phyloP scores from a whole-genome alignment of 2,113 vertebrate species.

The Xiphophorus hellerii region DNA sequence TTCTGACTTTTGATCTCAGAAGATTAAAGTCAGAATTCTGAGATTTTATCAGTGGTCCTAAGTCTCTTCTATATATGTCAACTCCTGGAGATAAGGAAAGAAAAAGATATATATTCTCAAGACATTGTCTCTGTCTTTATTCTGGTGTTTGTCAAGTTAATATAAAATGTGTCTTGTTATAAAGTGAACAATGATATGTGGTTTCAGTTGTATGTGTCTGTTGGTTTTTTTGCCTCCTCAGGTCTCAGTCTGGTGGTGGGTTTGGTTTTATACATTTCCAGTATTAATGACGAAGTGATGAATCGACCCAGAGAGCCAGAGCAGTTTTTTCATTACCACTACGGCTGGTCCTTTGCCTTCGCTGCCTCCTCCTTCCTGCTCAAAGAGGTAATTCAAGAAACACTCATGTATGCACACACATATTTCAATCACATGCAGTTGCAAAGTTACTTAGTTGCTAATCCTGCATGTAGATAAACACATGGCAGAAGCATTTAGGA shows the following conservation, averaged over 20 bases:
- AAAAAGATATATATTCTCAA: neutral
- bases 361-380: constrained; percentile 92
- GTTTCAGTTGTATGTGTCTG: constrained; percentile 2
- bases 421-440: neutral
- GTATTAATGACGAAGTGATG: constrained; percentile 95
- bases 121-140: no score
- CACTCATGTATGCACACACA: neutral
- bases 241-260: constrained; percentile 91
- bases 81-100: neutral
- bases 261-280: constrained; percentile 91
- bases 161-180: neutral
- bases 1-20: no score
- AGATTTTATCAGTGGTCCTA: no score
- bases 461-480: constrained; percentile 1
- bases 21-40: no score
- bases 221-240: constrained; percentile 47
- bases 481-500: neutral
- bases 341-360: constrained; percentile 93
- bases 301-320: constrained; percentile 89
- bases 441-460: neutral
- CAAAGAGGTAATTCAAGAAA: constrained; percentile 83
- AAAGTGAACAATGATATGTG: neutral
- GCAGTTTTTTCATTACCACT: constrained; percentile 90
- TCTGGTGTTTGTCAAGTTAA: no score
- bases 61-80: no score